Percentiles rank a stretch among this genome's conserved stretches.
Evolutionary conservation across 2,888 invertebrate genomes (phyloP).

Genomic region (Drosophila formosana): DNA sequence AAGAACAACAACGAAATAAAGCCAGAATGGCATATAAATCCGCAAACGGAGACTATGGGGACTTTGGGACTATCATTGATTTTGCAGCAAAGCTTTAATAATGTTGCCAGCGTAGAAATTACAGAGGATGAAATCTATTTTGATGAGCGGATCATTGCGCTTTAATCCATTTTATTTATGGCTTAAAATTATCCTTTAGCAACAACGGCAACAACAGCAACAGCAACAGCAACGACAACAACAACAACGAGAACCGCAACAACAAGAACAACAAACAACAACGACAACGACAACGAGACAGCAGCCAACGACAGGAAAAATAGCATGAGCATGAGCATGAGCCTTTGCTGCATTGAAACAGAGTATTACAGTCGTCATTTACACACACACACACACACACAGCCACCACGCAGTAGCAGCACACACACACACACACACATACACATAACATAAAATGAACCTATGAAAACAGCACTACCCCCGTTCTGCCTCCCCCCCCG

Average conservation of each 20-base stretch:
- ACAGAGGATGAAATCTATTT: conserved; percentile 67
- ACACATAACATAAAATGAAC: conserved; percentile 52
- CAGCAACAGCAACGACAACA: conserved; percentile 44
- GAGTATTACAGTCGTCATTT: conserved; percentile 59
- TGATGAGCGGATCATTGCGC: conserved; percentile 77
- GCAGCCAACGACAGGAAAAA: conserved; percentile 48
- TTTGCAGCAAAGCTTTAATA: conserved; percentile 65
- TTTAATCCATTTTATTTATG: conserved; percentile 83
- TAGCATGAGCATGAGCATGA: conserved; percentile 35
- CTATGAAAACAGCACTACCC: conserved; percentile 45
- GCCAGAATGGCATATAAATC: conserved; percentile 42
- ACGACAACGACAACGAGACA: conserved; percentile 28
- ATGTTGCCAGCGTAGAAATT: conserved; percentile 50
- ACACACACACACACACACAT: conserved; percentile 21
- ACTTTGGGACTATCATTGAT: conserved; percentile 48
- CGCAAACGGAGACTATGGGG: conserved; percentile 23
- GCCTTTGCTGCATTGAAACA: conserved; percentile 59
- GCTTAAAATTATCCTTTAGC: conserved; percentile 77
- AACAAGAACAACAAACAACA: conserved; percentile 42
- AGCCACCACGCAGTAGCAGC: conserved; percentile 10
- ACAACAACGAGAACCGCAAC: conserved; percentile 41
- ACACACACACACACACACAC: conserved; percentile 37
- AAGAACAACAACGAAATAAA: conserved; percentile 35
- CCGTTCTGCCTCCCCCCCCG: neutral
- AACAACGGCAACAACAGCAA: conserved; percentile 52